A percentile compares a stretch with the other conserved stretches of the same genome.
phyloP scores from a whole-genome alignment of 2,888 invertebrate genomes.

The Phengaris arion region DNA sequence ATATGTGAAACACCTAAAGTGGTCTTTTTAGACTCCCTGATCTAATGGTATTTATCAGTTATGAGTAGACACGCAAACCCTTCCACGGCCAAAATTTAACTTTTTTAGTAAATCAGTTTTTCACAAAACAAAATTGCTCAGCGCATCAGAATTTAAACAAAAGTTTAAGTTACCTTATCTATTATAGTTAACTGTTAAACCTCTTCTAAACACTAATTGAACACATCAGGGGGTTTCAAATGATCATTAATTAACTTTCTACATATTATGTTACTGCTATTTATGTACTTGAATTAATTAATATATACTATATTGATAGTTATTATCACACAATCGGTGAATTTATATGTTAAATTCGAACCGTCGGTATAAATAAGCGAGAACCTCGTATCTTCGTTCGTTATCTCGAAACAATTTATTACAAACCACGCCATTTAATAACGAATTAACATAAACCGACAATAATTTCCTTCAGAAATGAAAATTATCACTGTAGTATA shows the following conservation, averaged over 20 bases:
- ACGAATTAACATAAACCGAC: conserved; percentile 18
- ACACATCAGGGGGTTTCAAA: not conserved
- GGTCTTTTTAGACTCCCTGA: no score
- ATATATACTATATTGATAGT: not conserved
- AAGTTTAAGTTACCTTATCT: not conserved
- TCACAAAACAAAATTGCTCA: not conserved
- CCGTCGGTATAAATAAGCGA: not conserved
- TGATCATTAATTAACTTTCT: not conserved
- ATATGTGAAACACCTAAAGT: no score
- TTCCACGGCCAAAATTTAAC: no score
- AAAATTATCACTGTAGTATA: conserved; percentile 15
- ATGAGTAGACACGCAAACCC: no score
- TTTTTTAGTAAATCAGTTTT: no score
- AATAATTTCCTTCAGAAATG: conserved; percentile 20
- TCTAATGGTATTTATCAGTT: no score
- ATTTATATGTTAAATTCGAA: conserved; percentile 7
- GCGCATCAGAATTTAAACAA: not conserved
- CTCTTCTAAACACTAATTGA: not conserved
- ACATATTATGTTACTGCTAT: not conserved
- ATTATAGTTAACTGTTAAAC: not conserved
- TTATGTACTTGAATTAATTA: not conserved
- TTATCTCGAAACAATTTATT: conserved; percentile 24
- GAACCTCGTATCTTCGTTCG: not conserved
- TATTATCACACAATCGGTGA: conserved; percentile 16
- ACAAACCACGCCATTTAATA: conserved; percentile 12